Percentiles rank a stretch among this genome's conserved stretches.
phyloP scores from a whole-genome alignment of 2,888 invertebrate genomes.

The Nasonia oneida region DNA sequence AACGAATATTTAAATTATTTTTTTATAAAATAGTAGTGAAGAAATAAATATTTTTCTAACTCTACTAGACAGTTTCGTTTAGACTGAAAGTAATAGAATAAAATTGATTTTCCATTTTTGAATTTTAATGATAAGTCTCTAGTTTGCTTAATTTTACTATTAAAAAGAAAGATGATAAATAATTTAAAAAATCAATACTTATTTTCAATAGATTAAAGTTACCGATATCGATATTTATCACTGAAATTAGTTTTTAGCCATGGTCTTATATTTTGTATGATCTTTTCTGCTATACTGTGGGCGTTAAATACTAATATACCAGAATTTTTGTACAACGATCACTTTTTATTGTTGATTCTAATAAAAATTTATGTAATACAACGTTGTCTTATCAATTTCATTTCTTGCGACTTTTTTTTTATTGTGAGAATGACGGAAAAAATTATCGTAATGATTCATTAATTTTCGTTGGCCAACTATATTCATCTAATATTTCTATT shows the following conservation, averaged over 20 bases:
- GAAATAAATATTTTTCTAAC: constrained; percentile 57
- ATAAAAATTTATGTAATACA: constrained; percentile 11
- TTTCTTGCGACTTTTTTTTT: background rate
- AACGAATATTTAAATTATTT: constrained; percentile 32
- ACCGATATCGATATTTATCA: background rate
- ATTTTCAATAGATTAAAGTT: background rate
- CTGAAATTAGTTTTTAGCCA: background rate
- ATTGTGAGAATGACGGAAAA: too few relatives aligned
- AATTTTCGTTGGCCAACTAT: too few relatives aligned
- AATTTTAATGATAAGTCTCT: background rate
- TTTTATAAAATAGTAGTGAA: constrained; percentile 40
- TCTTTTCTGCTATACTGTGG: background rate
- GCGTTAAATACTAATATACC: background rate
- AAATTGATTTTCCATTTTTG: background rate
- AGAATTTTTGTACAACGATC: background rate
- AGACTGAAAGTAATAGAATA: background rate
- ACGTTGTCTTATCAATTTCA: background rate
- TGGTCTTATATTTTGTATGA: background rate
- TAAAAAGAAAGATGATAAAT: background rate
- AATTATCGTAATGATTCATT: too few relatives aligned
- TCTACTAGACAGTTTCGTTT: constrained; percentile 11
- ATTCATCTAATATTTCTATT: too few relatives aligned
- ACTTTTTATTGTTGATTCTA: constrained; percentile 13
- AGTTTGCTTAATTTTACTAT: background rate
- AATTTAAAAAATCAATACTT: background rate